Conservation (phyloP, 2,888 invertebrate species). For the Zele albiditarsus region DNA sequence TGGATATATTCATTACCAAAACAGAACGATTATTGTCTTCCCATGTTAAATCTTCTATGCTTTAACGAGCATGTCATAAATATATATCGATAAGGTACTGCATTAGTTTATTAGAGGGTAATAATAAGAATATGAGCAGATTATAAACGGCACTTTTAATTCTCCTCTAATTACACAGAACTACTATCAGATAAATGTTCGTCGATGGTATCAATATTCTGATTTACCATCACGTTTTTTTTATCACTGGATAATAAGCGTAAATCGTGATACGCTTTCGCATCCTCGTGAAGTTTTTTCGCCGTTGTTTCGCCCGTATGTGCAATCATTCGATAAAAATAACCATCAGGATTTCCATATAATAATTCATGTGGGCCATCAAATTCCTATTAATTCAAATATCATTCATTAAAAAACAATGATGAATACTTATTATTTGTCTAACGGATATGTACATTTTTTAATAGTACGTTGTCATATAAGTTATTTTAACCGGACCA, state of each 20-base stretch:
- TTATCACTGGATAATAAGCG: slow-evolving; percentile 45
- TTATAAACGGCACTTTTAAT: too few relatives aligned
- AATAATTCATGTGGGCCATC: slow-evolving; percentile 81
- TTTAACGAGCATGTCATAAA: not conserved
- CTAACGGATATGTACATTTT: too few relatives aligned
- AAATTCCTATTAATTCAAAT: slow-evolving; percentile 75
- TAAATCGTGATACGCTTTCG: slow-evolving; percentile 56
- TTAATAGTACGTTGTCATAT: too few relatives aligned
- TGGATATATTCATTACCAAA: too few relatives aligned
- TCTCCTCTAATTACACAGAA: too few relatives aligned
- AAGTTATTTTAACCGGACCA: too few relatives aligned
- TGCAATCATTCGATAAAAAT: slow-evolving; percentile 81
- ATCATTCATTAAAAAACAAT: slow-evolving; percentile 14
- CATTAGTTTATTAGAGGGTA: not conserved
- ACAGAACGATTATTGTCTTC: too few relatives aligned
- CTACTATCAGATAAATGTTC: not conserved
- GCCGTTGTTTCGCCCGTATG: slow-evolving; percentile 79
- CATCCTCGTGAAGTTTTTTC: slow-evolving; percentile 73
- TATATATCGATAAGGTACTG: not conserved
- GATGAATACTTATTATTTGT: not conserved
- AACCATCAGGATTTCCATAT: slow-evolving; percentile 75
- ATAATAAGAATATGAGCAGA: not conserved
- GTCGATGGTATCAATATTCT: not conserved
- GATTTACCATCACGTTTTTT: not conserved
- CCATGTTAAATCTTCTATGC: not conserved